A percentile compares a stretch with the other conserved stretches of the same genome.
phyloP scores from a whole-genome alignment of 64 coral and sea anemone genomes.

The Actinia tenebrosa region DNA sequence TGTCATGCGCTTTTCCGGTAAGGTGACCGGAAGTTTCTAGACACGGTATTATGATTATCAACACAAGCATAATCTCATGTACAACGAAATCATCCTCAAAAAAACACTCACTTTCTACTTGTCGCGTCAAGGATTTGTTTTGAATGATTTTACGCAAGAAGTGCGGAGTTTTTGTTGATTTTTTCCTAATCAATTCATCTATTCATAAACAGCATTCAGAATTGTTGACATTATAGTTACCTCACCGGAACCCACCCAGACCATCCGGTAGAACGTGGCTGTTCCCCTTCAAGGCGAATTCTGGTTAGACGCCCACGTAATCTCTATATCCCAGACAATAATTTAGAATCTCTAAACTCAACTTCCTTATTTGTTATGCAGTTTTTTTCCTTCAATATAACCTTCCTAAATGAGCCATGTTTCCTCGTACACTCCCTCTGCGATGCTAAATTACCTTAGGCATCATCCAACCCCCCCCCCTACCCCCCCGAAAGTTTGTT shows the following conservation, averaged over 20 bases:
- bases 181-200: neutral
- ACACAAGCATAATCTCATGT: neutral
- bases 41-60: neutral
- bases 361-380: neutral
- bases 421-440: neutral
- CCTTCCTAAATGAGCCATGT: neutral
- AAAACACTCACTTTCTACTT: neutral
- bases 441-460: too few species aligned
- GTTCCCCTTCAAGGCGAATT: neutral
- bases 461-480: too few species aligned
- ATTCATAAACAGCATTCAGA: neutral
- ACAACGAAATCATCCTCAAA: too few species aligned
- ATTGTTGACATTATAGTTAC: too few species aligned
- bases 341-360: neutral
- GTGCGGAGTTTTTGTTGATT: neutral
- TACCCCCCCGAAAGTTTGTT: too few species aligned
- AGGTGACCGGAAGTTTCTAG: neutral
- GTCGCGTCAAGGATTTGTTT: neutral
- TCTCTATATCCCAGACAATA: neutral
- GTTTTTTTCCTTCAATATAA: neutral
- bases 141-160: neutral
- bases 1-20: neutral
- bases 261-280: neutral
- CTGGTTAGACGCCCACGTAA: neutral
- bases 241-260: neutral